Conservation (phyloP, 2,888 invertebrate species). For the Polydrusus pterygomalis region DNA sequence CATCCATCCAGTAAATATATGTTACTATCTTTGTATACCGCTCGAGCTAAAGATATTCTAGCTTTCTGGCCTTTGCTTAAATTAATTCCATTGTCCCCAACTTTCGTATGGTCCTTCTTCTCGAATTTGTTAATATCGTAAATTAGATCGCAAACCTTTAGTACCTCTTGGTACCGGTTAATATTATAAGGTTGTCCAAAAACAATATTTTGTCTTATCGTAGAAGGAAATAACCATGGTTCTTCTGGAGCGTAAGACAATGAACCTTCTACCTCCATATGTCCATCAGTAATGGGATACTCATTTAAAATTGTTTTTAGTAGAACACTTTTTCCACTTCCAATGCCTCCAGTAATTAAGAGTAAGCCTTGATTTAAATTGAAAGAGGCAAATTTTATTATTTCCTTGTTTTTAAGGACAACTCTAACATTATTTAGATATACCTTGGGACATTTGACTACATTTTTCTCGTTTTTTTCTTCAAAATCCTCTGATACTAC, state of each 20-base stretch:
- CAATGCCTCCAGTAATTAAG: constrained; percentile 78
- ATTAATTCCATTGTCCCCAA: constrained; percentile 79
- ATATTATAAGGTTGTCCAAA: constrained; percentile 67
- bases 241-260: constrained; percentile 65
- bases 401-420: constrained; percentile 60
- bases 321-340: constrained; percentile 64
- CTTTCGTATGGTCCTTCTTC: constrained; percentile 72
- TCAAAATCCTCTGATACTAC: too few relatives aligned
- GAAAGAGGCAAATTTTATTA: constrained; percentile 71
- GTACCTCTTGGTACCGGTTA: constrained; percentile 66
- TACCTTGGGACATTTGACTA: constrained; percentile 22
- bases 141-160: constrained; percentile 72
- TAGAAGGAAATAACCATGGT: constrained; percentile 66
- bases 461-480: too few relatives aligned
- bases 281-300: constrained; percentile 57
- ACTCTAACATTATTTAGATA: constrained; percentile 50
- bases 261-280: constrained; percentile 59
- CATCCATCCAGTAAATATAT: constrained; percentile 66
- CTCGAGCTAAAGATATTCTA: constrained; percentile 64
- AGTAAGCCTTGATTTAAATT: constrained; percentile 70
- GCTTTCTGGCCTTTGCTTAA: constrained; percentile 77
- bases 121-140: constrained; percentile 72
- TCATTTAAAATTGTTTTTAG: constrained; percentile 64
- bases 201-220: constrained; percentile 66
- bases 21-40: constrained; percentile 64